phyloP scores from a whole-genome alignment of 1,140 invertebrate species.

The Plodia interpunctella region DNA sequence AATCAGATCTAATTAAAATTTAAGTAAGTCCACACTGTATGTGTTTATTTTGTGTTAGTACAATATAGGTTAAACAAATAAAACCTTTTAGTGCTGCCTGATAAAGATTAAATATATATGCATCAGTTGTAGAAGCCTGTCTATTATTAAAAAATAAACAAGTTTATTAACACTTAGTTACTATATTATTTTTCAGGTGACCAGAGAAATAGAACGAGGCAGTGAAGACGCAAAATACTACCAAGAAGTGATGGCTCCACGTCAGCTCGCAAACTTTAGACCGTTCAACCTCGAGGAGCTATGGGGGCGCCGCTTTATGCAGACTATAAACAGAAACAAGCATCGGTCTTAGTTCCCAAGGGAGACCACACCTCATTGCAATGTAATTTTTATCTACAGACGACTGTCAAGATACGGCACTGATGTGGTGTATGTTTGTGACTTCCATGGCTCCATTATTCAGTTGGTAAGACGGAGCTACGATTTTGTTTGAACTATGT shows the following conservation, averaged over 20 bases:
- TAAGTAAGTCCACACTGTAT: too few species aligned
- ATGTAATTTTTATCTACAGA: conserved; percentile 10
- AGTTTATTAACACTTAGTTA: too few species aligned
- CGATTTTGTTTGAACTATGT: background rate
- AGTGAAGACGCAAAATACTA: conserved; percentile 63
- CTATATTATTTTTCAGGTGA: conserved; percentile 71
- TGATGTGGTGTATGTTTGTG: background rate
- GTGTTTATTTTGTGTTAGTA: too few species aligned
- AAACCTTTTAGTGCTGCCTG: too few species aligned
- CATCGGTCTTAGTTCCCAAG: conserved; percentile 68
- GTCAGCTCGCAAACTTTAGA: conserved; percentile 64
- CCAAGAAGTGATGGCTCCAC: conserved; percentile 47
- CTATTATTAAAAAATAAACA: too few species aligned
- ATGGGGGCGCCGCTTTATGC: conserved; percentile 59
- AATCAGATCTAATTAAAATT: too few species aligned
- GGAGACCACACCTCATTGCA: conserved; percentile 25
- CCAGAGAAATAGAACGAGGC: conserved; percentile 61
- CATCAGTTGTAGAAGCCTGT: too few species aligned
- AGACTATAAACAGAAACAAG: conserved; percentile 65
- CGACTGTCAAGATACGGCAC: background rate
- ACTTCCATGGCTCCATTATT: background rate
- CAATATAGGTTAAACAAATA: too few species aligned
- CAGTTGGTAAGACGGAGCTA: background rate
- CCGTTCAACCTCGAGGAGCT: conserved; percentile 71
- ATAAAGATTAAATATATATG: too few species aligned